phyloP scores from a whole-genome alignment of 37 sponge, comb jelly and placozoan genomes.

The Hormiphora californensis region DNA sequence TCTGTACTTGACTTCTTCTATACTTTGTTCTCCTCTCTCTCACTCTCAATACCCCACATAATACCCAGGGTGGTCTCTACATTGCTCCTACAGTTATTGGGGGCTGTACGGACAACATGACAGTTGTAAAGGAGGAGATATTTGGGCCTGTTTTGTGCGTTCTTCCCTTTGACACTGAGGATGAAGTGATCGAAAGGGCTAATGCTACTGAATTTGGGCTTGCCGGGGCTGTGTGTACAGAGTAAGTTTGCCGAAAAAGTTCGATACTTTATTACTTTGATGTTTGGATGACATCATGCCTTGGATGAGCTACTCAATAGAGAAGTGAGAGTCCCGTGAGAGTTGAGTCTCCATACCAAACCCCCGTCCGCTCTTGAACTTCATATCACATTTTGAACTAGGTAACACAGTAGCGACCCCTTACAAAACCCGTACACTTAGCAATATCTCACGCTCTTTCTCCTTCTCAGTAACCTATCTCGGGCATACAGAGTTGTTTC shows the following conservation, averaged over 20 bases:
- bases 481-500: conserved; percentile 59
- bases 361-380: too few relatives aligned
- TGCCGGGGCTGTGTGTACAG: conserved; percentile 55
- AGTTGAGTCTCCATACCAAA: too few relatives aligned
- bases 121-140: conserved; percentile 58
- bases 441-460: neutral
- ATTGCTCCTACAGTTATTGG: conserved; percentile 55
- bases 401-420: too few relatives aligned
- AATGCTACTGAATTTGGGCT: conserved; percentile 56
- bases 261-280: too few relatives aligned
- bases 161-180: conserved; percentile 53
- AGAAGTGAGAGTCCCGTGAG: too few relatives aligned
- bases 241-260: too few relatives aligned
- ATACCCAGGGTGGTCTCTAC: conserved; percentile 56
- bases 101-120: conserved; percentile 56
- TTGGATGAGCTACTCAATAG: too few relatives aligned
- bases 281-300: too few relatives aligned
- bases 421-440: neutral
- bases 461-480: conserved; percentile 32
- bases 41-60: too few relatives aligned
- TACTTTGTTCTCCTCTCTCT: too few relatives aligned
- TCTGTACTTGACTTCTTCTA: too few relatives aligned
- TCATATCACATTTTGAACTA: too few relatives aligned
- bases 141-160: conserved; percentile 59
- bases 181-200: conserved; percentile 56